Evolutionary conservation across 2,888 invertebrate species (phyloP).

Genomic region (Mimachlamys varia): DNA sequence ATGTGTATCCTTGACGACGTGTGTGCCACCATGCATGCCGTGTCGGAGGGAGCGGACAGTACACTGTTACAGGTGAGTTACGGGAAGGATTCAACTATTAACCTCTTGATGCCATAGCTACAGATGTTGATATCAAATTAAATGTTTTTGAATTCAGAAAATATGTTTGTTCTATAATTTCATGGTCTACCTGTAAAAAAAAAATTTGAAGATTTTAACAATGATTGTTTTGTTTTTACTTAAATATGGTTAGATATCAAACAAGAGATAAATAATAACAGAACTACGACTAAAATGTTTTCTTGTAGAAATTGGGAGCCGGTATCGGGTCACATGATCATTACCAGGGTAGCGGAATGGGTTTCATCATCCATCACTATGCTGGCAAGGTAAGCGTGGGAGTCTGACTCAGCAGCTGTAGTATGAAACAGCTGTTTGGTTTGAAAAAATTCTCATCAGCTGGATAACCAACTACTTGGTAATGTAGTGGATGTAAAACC

Average conservation of each 20-base stretch:
- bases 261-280: background rate
- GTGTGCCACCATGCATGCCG: slow-evolving; percentile 87
- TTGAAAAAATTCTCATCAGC: no score
- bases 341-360: slow-evolving; percentile 83
- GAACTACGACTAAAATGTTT: background rate
- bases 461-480: no score
- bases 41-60: slow-evolving; percentile 85
- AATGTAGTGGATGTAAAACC: no score
- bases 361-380: slow-evolving; percentile 86
- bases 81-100: background rate
- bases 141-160: no score
- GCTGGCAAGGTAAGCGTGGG: slow-evolving; percentile 85
- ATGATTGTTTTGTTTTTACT: no score
- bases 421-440: background rate
- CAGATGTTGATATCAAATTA: no score
- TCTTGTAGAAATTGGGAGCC: slow-evolving; percentile 83
- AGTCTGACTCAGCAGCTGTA: no score
- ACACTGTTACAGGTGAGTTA: slow-evolving; percentile 82
- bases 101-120: no score
- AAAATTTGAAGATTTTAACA: no score
- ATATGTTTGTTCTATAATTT: no score
- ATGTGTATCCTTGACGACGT: slow-evolving; percentile 87
- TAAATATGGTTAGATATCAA: background rate
- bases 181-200: no score
- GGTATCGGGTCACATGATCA: slow-evolving; percentile 84